Evolutionary conservation across 2,797 vertebrate genomes (phyloP).

Genomic region (Eospalax fontanierii): DNA sequence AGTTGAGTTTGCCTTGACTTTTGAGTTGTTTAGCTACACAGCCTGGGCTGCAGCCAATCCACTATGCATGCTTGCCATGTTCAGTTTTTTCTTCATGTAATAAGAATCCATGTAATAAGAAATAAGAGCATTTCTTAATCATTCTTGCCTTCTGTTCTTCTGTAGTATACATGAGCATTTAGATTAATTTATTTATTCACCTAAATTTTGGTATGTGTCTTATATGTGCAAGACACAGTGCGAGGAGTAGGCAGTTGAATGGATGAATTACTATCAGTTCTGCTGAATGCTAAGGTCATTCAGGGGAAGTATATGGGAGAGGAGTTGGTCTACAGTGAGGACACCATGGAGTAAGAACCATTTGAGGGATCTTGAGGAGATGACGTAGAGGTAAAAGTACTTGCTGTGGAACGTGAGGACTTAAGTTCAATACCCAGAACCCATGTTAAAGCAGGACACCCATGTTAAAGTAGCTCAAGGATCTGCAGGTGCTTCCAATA

Average conservation of each 20-base stretch:
- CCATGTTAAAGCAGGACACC: background rate
- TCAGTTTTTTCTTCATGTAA: background rate
- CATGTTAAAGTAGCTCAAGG: no score
- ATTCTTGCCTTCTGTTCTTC: slow-evolving; percentile 36
- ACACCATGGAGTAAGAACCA: accelerated
- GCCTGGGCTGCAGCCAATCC: background rate
- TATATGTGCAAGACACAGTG: background rate
- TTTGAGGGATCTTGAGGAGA: background rate
- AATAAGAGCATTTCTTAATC: background rate
- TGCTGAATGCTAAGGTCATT: background rate
- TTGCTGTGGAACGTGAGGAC: no score
- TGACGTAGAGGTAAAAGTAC: background rate
- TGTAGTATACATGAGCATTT: background rate
- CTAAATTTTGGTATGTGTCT: background rate
- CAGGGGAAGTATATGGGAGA: background rate
- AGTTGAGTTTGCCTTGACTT: background rate
- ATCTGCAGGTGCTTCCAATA: background rate
- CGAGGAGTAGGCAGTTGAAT: background rate
- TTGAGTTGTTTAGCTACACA: background rate
- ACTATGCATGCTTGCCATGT: background rate
- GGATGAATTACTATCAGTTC: background rate
- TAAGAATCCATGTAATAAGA: background rate
- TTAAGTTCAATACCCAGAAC: background rate
- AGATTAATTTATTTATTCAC: background rate
- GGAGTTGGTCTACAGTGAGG: background rate